A percentile compares a stretch with the other conserved stretches of the same genome.
These are phyloP conservation scores for Cancer borealis DNA, from an alignment of 2,888 invertebrate species.

Conservation along the genomic window DNA sequence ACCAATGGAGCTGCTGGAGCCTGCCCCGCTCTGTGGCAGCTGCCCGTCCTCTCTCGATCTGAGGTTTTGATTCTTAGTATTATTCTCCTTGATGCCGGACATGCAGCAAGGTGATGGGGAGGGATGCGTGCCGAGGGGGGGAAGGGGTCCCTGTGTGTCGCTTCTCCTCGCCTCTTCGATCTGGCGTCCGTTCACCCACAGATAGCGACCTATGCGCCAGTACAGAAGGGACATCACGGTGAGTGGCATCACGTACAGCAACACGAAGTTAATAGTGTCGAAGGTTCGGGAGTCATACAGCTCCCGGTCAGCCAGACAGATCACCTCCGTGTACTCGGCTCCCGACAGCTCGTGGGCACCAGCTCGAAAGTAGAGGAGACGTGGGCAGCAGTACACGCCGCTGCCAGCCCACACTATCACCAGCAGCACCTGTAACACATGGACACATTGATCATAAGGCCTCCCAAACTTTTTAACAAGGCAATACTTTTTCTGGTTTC, in stretches of 20 bases:
- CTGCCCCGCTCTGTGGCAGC: constrained; percentile 12
- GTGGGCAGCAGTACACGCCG: constrained; percentile 90
- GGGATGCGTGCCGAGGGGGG: background rate
- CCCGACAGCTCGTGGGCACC: constrained; percentile 84
- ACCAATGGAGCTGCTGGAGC: constrained; percentile 60
- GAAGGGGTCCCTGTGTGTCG: background rate
- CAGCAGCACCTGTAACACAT: constrained; percentile 85
- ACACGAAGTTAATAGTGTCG: constrained; percentile 89
- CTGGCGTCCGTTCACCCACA: constrained; percentile 84
- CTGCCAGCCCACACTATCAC: constrained; percentile 90
- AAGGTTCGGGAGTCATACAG: constrained; percentile 89
- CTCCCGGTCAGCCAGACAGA: constrained; percentile 88
- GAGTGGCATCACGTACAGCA: constrained; percentile 90
- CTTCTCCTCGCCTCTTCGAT: constrained; percentile 62
- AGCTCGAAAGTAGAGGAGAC: constrained; percentile 90
- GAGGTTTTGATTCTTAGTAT: constrained; percentile 54
- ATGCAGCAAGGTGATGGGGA: constrained; percentile 61
- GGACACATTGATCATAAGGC: background rate
- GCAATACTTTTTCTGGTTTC: too few species aligned
- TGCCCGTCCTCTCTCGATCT: constrained; percentile 50
- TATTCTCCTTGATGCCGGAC: constrained; percentile 59
- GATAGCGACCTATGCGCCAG: constrained; percentile 89
- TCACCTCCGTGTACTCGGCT: constrained; percentile 84
- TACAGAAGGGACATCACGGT: constrained; percentile 89
- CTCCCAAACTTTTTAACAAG: too few species aligned